Evolutionary conservation across 1,140 invertebrate genomes (phyloP).

Genomic region (Aethina tumida): DNA sequence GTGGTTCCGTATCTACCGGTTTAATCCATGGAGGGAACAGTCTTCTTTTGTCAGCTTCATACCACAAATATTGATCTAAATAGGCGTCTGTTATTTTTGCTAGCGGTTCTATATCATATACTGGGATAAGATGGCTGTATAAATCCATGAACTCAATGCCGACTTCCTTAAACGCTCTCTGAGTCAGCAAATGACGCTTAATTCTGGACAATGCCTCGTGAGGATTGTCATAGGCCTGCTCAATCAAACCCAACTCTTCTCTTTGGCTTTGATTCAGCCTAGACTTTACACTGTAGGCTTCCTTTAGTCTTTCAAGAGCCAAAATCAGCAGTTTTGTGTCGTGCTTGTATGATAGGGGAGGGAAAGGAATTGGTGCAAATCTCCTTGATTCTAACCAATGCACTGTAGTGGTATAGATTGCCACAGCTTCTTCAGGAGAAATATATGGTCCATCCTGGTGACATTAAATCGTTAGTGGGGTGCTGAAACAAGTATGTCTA

Average conservation of each 20-base stretch:
- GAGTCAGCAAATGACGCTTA: constrained; percentile 96
- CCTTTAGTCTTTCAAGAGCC: constrained; percentile 92
- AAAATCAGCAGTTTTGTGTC: constrained; percentile 97
- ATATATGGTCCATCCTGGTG: constrained; percentile 97
- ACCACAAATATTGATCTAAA: constrained; percentile 99
- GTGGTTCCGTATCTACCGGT: constrained; percentile 96
- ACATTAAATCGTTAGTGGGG: no score
- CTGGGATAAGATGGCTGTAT: constrained; percentile 96
- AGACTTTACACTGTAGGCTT: constrained; percentile 99
- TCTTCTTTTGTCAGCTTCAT: constrained; percentile 95
- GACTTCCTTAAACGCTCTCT: constrained; percentile 96
- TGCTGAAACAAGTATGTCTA: no score
- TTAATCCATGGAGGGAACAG: constrained; percentile 99
- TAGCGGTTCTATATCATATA: constrained; percentile 97
- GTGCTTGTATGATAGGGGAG: constrained; percentile 97
- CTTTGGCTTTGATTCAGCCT: constrained; percentile 97
- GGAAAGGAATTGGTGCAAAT: constrained; percentile 98
- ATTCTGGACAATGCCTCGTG: constrained; percentile 98
- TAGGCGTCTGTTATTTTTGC: constrained; percentile 99
- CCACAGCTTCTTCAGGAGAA: constrained; percentile 97
- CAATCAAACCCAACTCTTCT: constrained; percentile 96
- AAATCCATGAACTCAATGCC: constrained; percentile 99
- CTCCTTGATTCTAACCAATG: constrained; percentile 97
- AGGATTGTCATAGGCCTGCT: constrained; percentile 99
- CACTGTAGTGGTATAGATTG: constrained; percentile 98